Conservation (phyloP, 2,888 invertebrate genomes). For the Brenthis hecate region DNA sequence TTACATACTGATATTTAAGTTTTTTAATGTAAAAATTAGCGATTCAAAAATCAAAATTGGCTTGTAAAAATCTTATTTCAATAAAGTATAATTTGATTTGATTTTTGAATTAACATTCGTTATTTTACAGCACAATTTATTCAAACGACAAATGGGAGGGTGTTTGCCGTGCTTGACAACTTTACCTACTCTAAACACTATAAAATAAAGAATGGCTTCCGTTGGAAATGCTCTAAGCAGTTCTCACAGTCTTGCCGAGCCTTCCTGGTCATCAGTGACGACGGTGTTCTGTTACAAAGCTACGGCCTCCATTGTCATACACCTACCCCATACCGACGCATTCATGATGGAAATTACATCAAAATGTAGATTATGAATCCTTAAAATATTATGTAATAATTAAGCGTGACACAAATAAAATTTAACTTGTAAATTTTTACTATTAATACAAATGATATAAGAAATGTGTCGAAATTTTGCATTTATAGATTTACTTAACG, state of each 20-base stretch:
- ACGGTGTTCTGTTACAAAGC: conserved; percentile 40
- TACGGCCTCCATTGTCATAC: conserved; percentile 46
- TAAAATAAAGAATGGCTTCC: conserved; percentile 40
- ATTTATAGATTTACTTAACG: conserved; percentile 11
- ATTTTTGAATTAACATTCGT: neutral
- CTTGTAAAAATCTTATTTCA: too few species aligned
- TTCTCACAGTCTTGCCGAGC: conserved; percentile 46
- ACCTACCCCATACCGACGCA: conserved; percentile 38
- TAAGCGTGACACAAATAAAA: neutral
- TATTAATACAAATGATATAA: too few species aligned
- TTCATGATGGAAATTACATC: neutral
- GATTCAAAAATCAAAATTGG: too few species aligned
- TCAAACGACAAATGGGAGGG: conserved; percentile 40
- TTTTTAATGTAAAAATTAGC: too few species aligned
- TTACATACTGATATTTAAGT: too few species aligned
- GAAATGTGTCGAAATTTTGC: neutral
- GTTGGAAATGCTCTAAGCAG: conserved; percentile 49
- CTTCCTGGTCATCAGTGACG: conserved; percentile 41
- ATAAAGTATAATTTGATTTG: neutral
- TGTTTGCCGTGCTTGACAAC: conserved; percentile 40
- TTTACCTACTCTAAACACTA: conserved; percentile 49
- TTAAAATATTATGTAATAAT: conserved; percentile 7
- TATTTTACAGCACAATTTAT: conserved; percentile 44
- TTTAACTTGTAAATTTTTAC: too few species aligned
- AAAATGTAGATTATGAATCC: too few species aligned